phyloP scores from a whole-genome alignment of 2,797 vertebrate genomes.

The Philypnodon macrostomus region DNA sequence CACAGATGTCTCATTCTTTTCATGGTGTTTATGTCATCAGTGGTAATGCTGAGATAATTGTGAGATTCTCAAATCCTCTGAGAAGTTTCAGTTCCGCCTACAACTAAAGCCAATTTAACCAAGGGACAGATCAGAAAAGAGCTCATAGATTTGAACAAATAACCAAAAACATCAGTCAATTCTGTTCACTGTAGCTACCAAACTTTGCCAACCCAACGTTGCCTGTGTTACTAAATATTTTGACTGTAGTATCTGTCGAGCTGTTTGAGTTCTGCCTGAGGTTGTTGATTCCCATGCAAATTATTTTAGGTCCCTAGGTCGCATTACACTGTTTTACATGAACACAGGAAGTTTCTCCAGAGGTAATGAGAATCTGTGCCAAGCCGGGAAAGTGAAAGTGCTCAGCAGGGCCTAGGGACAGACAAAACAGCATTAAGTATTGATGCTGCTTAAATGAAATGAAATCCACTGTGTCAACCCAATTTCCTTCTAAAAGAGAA shows the following conservation, averaged over 20 bases:
- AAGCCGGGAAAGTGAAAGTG: constrained; percentile 49
- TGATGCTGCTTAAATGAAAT: constrained; percentile 61
- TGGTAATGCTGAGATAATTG: background rate
- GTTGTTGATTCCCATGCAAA: constrained; percentile 24
- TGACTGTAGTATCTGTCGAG: constrained; percentile 10
- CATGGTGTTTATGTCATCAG: constrained; percentile 7
- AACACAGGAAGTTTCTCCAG: constrained; percentile 54
- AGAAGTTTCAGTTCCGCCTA: background rate
- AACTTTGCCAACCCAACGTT: constrained; percentile 19
- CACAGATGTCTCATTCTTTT: constrained; percentile 25
- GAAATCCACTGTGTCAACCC: constrained; percentile 63
- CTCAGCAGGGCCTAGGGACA: constrained; percentile 44
- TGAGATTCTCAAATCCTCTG: background rate
- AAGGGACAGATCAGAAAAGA: constrained; percentile 4
- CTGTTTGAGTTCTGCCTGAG: constrained; percentile 5
- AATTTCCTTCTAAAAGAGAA: constrained; percentile 40
- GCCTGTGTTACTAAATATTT: constrained; percentile 25
- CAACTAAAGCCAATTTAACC: background rate
- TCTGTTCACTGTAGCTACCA: constrained; percentile 19
- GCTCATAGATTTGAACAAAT: constrained; percentile 6
- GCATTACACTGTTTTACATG: constrained; percentile 56
- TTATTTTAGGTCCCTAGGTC: constrained; percentile 24
- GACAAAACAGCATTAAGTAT: constrained; percentile 70
- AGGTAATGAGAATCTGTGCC: constrained; percentile 59
- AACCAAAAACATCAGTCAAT: constrained; percentile 16